Base-by-base conservation (phyloP, 1,140 invertebrate species). In the Fragariocoptes setiger region DNA sequence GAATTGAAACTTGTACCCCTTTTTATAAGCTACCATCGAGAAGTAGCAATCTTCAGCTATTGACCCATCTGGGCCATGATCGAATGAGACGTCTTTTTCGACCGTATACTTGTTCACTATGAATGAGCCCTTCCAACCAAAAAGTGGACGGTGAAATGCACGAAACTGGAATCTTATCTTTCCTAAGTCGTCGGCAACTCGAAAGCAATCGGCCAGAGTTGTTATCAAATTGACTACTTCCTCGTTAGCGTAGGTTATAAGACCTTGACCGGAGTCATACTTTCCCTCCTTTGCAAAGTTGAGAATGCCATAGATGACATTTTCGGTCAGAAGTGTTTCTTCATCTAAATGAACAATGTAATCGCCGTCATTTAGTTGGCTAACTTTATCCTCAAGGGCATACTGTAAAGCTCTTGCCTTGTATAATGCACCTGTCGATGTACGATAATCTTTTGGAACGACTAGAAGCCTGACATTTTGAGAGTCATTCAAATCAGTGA, bases 261-360 rank as follows among this genome's bases (percentile, higher is more conserved):
- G 63, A 2, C 88, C 88, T 64, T 97, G 88, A 0, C 88, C 88
- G 62, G 95, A 92, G 44, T 82, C 73, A 61, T 90, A 76, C 56
- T 78, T 82, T 0, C 83, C 85, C 60, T 90, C 78, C 36, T 74
- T 61, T 17, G 88, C 77, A 67, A 95, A 95, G 54, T 95, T 95
- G 14, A 95, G 59, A 49, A 95, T 82, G 12, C 88, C 88, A 25
- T 70, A 62, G 39, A 67, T 68, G 17, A 77, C 74, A 56, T 88
- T 83, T 52, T 83, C 77, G 3, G 86, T 94, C 1, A 95, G 60
- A 21, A 95, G 55, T 0, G 88, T 94, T 58, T 95, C 88, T 61
- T 95, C 88, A 56, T 97, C 88, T 15, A 95, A 62, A 62, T 95
- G 88, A 2, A 95, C 82, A 50, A 97, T 77, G 83, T 83, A 95